phyloP scores from a whole-genome alignment of 1,140 invertebrate species.

The Gonioctena quinquepunctata region DNA sequence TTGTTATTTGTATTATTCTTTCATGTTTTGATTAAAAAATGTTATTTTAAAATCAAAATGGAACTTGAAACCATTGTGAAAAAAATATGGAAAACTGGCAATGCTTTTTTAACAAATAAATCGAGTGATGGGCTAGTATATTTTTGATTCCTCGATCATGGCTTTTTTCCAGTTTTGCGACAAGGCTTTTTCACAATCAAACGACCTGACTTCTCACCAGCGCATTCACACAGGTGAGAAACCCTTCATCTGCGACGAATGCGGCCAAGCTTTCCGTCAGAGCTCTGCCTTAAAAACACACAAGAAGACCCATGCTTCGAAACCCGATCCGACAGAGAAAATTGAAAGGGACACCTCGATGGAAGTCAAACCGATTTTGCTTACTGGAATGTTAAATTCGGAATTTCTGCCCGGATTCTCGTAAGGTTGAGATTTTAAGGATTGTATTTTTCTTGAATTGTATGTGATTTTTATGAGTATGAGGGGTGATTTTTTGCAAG shows the following conservation, averaged over 20 bases:
- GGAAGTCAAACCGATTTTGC: conserved; percentile 6
- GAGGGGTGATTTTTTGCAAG: too few species aligned
- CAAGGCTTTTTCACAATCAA: conserved; percentile 55
- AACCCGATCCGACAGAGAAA: background rate
- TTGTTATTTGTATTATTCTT: too few species aligned
- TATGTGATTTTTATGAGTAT: background rate
- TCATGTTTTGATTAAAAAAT: too few species aligned
- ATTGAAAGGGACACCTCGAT: background rate
- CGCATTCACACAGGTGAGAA: conserved; percentile 81
- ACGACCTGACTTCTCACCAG: conserved; percentile 67
- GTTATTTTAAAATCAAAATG: too few species aligned
- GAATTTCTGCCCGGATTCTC: conserved; percentile 7
- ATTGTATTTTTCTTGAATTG: too few species aligned
- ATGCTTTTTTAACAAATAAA: background rate
- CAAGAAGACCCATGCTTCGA: conserved; percentile 62
- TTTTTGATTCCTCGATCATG: too few species aligned
- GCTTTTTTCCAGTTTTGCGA: conserved; percentile 56
- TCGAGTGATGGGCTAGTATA: too few species aligned
- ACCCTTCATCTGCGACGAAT: conserved; percentile 81
- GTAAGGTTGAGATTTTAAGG: background rate
- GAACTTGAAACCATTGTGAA: too few species aligned
- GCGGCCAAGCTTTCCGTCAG: conserved; percentile 75
- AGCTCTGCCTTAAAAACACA: conserved; percentile 68
- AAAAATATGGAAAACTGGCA: too few species aligned
- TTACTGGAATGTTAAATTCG: background rate